phyloP scores from a whole-genome alignment of 2,888 invertebrate genomes.

The Oligia latruncula region DNA sequence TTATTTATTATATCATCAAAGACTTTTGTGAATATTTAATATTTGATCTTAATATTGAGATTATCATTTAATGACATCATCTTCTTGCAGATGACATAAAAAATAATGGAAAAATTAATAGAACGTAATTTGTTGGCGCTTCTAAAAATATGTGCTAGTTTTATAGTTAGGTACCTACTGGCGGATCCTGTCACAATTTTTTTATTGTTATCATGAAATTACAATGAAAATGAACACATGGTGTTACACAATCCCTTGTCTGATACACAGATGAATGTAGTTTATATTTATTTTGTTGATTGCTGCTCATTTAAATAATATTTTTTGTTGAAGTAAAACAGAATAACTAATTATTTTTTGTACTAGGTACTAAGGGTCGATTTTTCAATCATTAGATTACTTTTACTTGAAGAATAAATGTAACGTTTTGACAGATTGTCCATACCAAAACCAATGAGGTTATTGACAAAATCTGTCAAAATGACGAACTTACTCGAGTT shows the following conservation, averaged over 20 bases:
- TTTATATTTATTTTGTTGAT: background rate
- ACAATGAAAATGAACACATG: background rate
- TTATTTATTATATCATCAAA: constrained; percentile 11
- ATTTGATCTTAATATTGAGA: background rate
- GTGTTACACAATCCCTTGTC: background rate
- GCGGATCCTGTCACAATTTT: background rate
- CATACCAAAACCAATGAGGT: too few relatives aligned
- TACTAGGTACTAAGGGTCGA: background rate
- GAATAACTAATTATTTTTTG: background rate
- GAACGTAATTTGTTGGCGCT: background rate
- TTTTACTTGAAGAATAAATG: too few relatives aligned
- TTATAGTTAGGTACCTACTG: background rate
- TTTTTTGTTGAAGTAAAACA: background rate
- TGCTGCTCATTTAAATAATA: background rate
- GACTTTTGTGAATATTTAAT: background rate
- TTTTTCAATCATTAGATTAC: too few relatives aligned
- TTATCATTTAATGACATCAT: background rate
- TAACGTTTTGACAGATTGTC: too few relatives aligned
- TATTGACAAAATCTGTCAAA: too few relatives aligned
- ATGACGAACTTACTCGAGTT: too few relatives aligned
- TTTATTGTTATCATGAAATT: background rate
- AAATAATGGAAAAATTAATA: background rate
- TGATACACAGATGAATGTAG: background rate
- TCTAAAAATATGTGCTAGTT: background rate
- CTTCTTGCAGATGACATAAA: background rate